Base-by-base conservation (phyloP, 2,888 invertebrate species). In the Isoperla grammatica region DNA sequence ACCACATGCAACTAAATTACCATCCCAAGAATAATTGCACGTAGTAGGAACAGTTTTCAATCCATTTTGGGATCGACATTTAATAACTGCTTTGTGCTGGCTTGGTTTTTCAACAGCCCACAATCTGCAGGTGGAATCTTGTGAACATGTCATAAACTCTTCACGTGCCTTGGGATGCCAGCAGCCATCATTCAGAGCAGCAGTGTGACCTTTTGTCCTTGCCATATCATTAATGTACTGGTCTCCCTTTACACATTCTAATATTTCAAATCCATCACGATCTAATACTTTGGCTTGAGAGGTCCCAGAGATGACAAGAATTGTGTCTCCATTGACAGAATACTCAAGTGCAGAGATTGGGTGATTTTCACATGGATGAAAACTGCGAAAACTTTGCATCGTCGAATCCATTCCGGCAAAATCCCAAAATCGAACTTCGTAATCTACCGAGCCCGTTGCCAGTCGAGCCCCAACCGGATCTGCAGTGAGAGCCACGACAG, bases 341-440 rank as follows among this genome's bases (percentile, higher is more conserved):
- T 96, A 99, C 68, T 95, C 90, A 0, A 95, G 73, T 42, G 87
- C 84, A 65, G 88, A 87, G 61, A 99, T 95, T 0, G 95, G 94
- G 74, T 99, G 95, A 22, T 77, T 91, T 74, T 97, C 97, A 71
- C 95, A 95, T 0, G 98, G 97, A 66, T 90, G 89, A n/a, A 96
- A 78, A 0, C 90, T 90, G 19, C 97, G 83, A 73, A 97, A 99
- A 50, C 95, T 91, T 56, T 90, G 85, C 79, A 95, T 82, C 0
- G 89, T 85, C 0, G 90, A 84, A 73, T 98, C 96, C 96, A 99
- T 98, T 3, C 97, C 98, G 63, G 95, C 93, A 78, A 99, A 99
- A 73, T 99, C 99, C 95, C 95, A 99, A 68, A 99, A 91, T 56
- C 90, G 89, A 1, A 99, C 89, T 67, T 96, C 95, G 74, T 96